Percentiles rank a stretch among this genome's conserved stretches.
Conservation (phyloP, 1,140 invertebrate genomes). For the Drosophila takahashii region DNA sequence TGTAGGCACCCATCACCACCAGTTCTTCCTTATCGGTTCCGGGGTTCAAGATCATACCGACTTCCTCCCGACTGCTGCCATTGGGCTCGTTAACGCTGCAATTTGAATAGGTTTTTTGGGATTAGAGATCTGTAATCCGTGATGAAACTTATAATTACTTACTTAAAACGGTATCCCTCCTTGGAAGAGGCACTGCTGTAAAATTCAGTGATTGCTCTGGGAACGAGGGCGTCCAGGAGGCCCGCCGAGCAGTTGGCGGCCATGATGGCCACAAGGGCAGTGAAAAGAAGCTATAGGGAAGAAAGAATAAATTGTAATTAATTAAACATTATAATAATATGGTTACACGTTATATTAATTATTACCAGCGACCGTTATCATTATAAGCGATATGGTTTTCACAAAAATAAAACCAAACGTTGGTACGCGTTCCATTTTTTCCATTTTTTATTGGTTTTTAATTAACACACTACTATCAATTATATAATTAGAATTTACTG, state of each 20-base stretch:
- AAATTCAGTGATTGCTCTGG: conserved; percentile 43
- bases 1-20: conserved; percentile 79
- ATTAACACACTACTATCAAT: no score
- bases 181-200: conserved; percentile 57
- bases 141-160: not conserved
- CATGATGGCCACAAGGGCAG: conserved; percentile 62
- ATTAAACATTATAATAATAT: no score
- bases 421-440: no score
- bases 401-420: no score
- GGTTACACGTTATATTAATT: no score
- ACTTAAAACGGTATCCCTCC: conserved; percentile 75
- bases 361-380: no score
- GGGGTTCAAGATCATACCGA: conserved; percentile 79
- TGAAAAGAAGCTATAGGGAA: conserved; percentile 55
- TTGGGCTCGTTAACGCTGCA: conserved; percentile 63
- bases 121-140: not conserved
- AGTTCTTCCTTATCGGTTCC: conserved; percentile 72
- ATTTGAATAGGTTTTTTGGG: conserved; percentile 11
- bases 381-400: no score
- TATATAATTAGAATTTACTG: no score
- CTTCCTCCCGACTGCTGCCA: conserved; percentile 77
- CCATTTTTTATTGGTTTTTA: no score
- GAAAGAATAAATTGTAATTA: not conserved
- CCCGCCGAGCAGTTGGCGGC: conserved; percentile 63
- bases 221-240: conserved; percentile 56